phyloP scores from a whole-genome alignment of 2,113 vertebrate genomes.

The Cryptotis parvus region DNA sequence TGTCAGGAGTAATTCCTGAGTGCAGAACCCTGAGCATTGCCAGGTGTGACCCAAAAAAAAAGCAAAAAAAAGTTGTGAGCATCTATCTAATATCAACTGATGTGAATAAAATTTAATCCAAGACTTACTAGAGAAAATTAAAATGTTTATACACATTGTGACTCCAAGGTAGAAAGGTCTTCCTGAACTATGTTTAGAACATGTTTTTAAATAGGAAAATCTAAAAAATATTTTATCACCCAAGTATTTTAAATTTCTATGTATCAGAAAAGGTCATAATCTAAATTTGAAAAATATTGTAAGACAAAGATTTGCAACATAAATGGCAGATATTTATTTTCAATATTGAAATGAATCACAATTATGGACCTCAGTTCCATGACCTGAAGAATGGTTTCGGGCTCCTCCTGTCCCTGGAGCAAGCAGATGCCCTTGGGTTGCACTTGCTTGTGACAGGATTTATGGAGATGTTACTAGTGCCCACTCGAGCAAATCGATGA shows the following conservation, averaged over 20 bases:
- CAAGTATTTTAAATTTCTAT: conserved; percentile 20
- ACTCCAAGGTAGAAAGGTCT: neutral
- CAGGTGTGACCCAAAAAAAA: too few relatives aligned
- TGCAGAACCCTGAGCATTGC: too few relatives aligned
- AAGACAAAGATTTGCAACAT: neutral
- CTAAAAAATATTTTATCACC: neutral
- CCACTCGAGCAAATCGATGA: too few relatives aligned
- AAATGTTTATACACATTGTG: neutral
- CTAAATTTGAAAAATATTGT: conserved; percentile 12
- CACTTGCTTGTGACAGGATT: too few relatives aligned
- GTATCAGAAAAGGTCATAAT: neutral
- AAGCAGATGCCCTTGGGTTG: too few relatives aligned
- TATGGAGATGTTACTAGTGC: too few relatives aligned
- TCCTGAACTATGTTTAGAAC: neutral
- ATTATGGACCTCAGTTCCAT: too few relatives aligned
- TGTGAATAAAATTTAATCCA: conserved; percentile 46
- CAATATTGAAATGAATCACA: conserved; percentile 17
- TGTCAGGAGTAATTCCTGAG: too few relatives aligned
- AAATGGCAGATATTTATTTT: conserved; percentile 10
- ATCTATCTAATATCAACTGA: neutral
- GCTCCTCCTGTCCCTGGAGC: too few relatives aligned
- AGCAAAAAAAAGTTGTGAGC: conserved; percentile 46
- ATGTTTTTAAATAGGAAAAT: conserved; percentile 19
- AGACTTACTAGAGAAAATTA: conserved; percentile 30
- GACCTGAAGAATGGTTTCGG: too few relatives aligned